Evolutionary conservation across 2,113 vertebrate species (phyloP).

Genomic region (Lampris megalopsis): DNA sequence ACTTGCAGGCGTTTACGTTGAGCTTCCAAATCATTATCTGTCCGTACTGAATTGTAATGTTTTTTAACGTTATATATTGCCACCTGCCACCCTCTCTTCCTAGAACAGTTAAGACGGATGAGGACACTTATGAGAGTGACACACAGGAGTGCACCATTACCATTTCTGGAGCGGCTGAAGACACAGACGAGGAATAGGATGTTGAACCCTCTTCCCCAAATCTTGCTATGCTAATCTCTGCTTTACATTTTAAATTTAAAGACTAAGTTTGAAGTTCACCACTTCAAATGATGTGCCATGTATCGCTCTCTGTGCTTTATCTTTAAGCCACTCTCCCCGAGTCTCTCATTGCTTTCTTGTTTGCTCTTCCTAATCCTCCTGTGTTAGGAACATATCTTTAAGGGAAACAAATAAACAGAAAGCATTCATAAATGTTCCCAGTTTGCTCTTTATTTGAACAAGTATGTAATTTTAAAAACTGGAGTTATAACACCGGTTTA

Average conservation of each 20-base stretch:
- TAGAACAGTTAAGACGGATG: conserved; percentile 80
- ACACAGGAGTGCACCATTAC: conserved; percentile 77
- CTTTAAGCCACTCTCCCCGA: conserved; percentile 1
- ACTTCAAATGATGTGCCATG: too few relatives aligned
- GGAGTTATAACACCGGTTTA: neutral
- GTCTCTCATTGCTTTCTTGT: conserved; percentile 13
- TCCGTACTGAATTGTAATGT: neutral
- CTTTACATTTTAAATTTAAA: too few relatives aligned
- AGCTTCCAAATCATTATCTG: too few relatives aligned
- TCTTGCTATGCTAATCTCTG: neutral
- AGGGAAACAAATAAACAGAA: conserved; percentile 58
- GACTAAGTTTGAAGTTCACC: neutral
- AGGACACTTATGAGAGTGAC: conserved; percentile 72
- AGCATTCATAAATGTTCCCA: conserved; percentile 13
- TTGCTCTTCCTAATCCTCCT: conserved; percentile 45
- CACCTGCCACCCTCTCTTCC: conserved; percentile 1
- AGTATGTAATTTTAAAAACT: neutral
- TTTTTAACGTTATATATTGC: conserved; percentile 1
- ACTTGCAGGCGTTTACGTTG: too few relatives aligned
- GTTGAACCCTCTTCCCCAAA: neutral
- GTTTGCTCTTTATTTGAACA: conserved; percentile 19
- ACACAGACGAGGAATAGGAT: conserved; percentile 77
- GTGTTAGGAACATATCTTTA: neutral
- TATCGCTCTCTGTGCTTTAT: neutral
- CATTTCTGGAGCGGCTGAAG: conserved; percentile 80